Evolutionary conservation across 2,113 vertebrate species (phyloP).

Genomic region (Lepidothrix coronata): DNA sequence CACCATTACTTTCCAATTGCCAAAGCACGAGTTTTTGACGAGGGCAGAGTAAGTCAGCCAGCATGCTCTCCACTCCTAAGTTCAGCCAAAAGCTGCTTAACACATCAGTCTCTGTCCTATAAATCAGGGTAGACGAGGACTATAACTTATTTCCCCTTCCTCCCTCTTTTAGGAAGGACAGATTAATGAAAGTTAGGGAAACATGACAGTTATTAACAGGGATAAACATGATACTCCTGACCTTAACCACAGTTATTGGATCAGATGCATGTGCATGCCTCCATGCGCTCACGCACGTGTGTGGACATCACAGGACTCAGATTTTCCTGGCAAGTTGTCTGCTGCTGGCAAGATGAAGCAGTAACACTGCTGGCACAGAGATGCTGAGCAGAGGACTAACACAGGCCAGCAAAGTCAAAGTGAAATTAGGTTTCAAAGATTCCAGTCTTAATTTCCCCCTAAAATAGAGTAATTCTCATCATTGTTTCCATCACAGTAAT

Average conservation of each 20-base stretch:
- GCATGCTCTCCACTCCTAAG: background rate
- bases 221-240: constrained; percentile 26
- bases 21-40: constrained; percentile 23
- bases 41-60: constrained; percentile 4
- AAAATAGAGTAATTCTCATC: constrained; percentile 5
- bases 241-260: background rate
- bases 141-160: background rate
- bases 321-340: constrained; percentile 57
- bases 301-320: background rate
- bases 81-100: background rate
- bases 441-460: constrained; percentile 9
- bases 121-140: constrained; percentile 21
- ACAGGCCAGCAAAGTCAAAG: constrained; percentile 28
- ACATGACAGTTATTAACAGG: constrained; percentile 23
- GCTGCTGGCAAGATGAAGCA: constrained; percentile 38
- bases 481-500: constrained; percentile 35
- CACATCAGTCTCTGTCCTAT: constrained; percentile 21
- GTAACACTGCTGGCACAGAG: constrained; percentile 22
- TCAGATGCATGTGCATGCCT: background rate
- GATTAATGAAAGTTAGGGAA: constrained; percentile 30
- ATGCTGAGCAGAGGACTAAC: background rate
- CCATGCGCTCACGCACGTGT: background rate
- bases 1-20: background rate
- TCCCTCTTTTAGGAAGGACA: constrained; percentile 10
- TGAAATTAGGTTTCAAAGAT: constrained; percentile 47